Base-by-base conservation (phyloP, 2,113 vertebrate species). In the Sisor rabdophorus region DNA sequence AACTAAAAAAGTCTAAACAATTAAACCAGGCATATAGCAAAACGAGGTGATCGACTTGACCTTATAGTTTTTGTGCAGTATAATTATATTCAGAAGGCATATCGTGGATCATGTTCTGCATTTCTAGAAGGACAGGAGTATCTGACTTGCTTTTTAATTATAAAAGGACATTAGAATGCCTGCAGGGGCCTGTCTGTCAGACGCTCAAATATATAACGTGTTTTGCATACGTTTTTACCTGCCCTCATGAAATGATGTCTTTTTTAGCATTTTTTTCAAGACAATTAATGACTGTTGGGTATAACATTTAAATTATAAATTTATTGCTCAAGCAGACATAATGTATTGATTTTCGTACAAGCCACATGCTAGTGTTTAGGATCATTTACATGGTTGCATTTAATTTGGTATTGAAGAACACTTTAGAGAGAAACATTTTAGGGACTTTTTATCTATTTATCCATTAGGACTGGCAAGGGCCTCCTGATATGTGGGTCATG, bases 401-500 rank as follows among this genome's bases (percentile, higher is more conserved):
- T 32, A 76, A 73, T 73, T 73, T 19, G 26, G 53, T 64, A 58
- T 67, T 71, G 40, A 40, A 75, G 47, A 61, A 12, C 15, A 56
- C 28, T 28, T 53, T 24, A 76, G 20, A 68, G 8, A 44, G 4
- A 44, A 44, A 10, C 40, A 36, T 2, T 36, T 2, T 2, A 2
- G 32, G 3, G 6, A 36, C 6, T 36, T 36, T 6, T 36, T 6
- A 36, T 36, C 32, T 36, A 36, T 36, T 6, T 36, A 36, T 36
- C 32, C 6, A 36, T 36, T 6, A 3, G 6, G 2, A 36, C 6
- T 36, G 6, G 32, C 32, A 36, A 36, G 32, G 2, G 32, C 32
- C 2, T 36, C 32, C 2, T 6, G 6, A 36, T 36, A 36, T 36
- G 6, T 36, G 32, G 6, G 32, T 36, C 32, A 36, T 6, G 32